Evolutionary conservation across 2,888 invertebrate species (phyloP), one percentile per base, ranked within the genome.

Genomic region (Athripsodes cinereus): DNA sequence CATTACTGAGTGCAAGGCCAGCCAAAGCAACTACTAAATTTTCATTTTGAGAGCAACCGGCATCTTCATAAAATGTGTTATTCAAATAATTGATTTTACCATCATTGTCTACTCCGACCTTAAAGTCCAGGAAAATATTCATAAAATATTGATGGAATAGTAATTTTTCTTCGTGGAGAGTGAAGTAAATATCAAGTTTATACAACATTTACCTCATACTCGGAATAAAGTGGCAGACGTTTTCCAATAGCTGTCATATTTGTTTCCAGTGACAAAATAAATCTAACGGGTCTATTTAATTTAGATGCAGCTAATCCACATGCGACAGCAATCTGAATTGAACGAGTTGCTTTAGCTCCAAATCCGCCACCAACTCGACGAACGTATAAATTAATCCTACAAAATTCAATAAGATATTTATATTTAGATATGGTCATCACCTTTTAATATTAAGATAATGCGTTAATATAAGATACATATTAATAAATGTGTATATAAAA

Each of bases 311-410:
- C 89, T 0, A 92, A 68, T 0, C 88, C 87, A 66, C 86, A 83
- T 0, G 86, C 86, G 63, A 83, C 81, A 0, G 86, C 81, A 0
- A 80, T 66, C 2, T 79, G 73, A 2, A 77, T 66, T 1, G 82
- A 76, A n/a, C 88, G 78, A 0, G 83, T 80, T 34, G 86, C 84
- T 70, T 94, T 95, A 0, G 79, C 81, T 0, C 94, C 94, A 68
- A 88, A 95, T 0, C 76, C 89, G 8, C 94, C 94, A 2, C 94
- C 94, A 2, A 92, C 65, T 31, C 92, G 82, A 6, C 84, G 80
- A 0, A 90, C 87, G 46, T 76, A 72, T 0, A 93, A 74, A 62
- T 88, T 83, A n/a, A 92, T 80, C 51, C 90, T 87, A 66, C 8
- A 68, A 65, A 52, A 59, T 66, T 6, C 13, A 40, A 40, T 40